phyloP scores from a whole-genome alignment of 2,113 vertebrate species.

The Dunckerocampus dactyliophorus region DNA sequence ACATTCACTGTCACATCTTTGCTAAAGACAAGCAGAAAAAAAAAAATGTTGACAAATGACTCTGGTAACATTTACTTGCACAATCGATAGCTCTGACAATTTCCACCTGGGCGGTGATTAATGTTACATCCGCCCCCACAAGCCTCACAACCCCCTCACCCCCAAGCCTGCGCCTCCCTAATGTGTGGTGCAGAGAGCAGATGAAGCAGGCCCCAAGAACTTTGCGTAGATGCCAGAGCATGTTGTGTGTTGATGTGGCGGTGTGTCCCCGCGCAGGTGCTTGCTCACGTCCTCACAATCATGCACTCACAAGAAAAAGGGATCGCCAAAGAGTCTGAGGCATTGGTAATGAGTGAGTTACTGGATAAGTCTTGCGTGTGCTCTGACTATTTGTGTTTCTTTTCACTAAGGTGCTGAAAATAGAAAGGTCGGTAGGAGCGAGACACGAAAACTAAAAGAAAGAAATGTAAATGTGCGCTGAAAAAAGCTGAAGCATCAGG shows the following conservation, averaged over 20 bases:
- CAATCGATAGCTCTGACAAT: slow-evolving; percentile 92
- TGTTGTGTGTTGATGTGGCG: background rate
- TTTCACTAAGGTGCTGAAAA: slow-evolving; percentile 58
- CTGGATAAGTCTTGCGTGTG: slow-evolving; percentile 28
- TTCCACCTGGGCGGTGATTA: slow-evolving; percentile 90
- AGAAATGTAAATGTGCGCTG: slow-evolving; percentile 66
- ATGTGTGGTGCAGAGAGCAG: slow-evolving; percentile 63
- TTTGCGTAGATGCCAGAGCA: slow-evolving; percentile 6
- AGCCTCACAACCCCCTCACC: slow-evolving; percentile 57
- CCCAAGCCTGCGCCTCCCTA: slow-evolving; percentile 49
- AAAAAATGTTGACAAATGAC: slow-evolving; percentile 86
- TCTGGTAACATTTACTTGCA: slow-evolving; percentile 92
- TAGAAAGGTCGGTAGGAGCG: slow-evolving; percentile 54
- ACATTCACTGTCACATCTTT: slow-evolving; percentile 42
- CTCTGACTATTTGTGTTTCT: slow-evolving; percentile 32
- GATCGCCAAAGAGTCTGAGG: slow-evolving; percentile 34
- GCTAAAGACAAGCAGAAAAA: slow-evolving; percentile 71
- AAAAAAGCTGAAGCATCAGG: slow-evolving; percentile 64
- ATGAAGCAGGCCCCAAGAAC: slow-evolving; percentile 59
- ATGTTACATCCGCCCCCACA: slow-evolving; percentile 73
- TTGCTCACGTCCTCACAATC: slow-evolving; percentile 29
- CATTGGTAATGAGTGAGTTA: slow-evolving; percentile 32
- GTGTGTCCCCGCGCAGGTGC: background rate
- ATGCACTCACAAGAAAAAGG: slow-evolving; percentile 16
- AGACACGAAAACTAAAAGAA: slow-evolving; percentile 49